phyloP scores from a whole-genome alignment of 2,113 vertebrate species.

The Grus americana region DNA sequence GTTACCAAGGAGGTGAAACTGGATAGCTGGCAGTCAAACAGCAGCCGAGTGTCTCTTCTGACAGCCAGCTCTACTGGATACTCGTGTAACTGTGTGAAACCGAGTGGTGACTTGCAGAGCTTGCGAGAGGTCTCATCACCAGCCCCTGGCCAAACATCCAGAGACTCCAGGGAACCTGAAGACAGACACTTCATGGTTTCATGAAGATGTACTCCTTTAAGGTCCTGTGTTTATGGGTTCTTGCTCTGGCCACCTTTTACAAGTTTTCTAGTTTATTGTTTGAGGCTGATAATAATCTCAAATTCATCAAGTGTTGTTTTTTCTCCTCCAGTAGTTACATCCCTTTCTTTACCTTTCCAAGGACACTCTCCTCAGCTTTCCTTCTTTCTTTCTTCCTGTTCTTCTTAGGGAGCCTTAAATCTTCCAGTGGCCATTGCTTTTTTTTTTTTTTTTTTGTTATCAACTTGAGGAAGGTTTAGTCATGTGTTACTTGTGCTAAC shows the following conservation, averaged over 20 bases:
- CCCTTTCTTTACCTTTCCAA: background rate
- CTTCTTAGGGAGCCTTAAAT: background rate
- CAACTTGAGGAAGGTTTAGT: background rate
- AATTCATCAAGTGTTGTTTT: background rate
- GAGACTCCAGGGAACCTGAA: background rate
- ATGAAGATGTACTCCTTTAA: background rate
- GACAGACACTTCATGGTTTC: background rate
- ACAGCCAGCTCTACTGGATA: background rate
- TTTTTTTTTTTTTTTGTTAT: background rate
- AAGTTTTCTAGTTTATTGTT: background rate
- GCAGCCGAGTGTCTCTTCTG: background rate
- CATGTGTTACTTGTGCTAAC: background rate
- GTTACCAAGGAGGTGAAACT: background rate
- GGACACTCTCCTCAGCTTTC: background rate
- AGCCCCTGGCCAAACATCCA: background rate
- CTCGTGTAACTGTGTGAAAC: background rate
- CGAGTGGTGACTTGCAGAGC: background rate
- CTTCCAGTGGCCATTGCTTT: background rate
- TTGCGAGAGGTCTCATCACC: background rate
- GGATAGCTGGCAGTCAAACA: background rate
- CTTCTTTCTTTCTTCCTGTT: background rate
- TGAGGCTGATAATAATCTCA: background rate
- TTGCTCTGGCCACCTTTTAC: background rate
- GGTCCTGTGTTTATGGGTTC: background rate
- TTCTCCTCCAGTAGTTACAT: background rate